Evolutionary conservation across 2,888 invertebrate species (phyloP).

Genomic region (Cactoblastis cactorum): DNA sequence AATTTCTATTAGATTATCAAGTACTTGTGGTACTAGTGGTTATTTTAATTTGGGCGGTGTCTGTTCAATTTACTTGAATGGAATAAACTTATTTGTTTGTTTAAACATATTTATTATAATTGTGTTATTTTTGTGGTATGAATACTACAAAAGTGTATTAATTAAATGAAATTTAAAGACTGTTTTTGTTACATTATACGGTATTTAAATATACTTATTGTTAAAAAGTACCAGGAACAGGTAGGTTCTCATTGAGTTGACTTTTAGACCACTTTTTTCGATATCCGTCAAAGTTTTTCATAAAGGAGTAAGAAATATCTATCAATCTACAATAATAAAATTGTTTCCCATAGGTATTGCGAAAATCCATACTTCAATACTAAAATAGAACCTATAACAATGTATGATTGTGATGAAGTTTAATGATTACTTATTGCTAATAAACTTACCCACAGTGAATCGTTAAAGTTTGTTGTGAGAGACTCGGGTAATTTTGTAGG

Average conservation of each 20-base stretch:
- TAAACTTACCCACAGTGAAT: constrained; percentile 19
- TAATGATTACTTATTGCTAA: constrained; percentile 20
- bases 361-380: not conserved
- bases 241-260: too few species aligned
- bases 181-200: too few species aligned
- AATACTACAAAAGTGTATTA: too few species aligned
- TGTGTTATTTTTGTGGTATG: too few species aligned
- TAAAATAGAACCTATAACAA: not conserved
- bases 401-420: constrained; percentile 16
- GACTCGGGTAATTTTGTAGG: constrained; percentile 9
- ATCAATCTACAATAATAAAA: too few species aligned
- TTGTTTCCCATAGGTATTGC: constrained; percentile 5
- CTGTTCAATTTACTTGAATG: constrained; percentile 33
- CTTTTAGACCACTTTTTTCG: too few species aligned
- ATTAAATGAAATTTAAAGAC: too few species aligned
- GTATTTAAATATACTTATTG: too few species aligned
- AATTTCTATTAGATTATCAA: constrained; percentile 76
- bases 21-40: too few species aligned
- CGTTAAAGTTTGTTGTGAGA: constrained; percentile 16
- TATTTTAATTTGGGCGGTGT: constrained; percentile 65
- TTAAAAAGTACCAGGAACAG: too few species aligned
- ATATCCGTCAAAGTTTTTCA: too few species aligned
- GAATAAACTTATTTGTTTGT: not conserved
- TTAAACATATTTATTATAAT: not conserved
- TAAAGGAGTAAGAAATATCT: too few species aligned